Evolutionary conservation across 1,140 invertebrate species (phyloP).

Genomic region (Battus philenor): DNA sequence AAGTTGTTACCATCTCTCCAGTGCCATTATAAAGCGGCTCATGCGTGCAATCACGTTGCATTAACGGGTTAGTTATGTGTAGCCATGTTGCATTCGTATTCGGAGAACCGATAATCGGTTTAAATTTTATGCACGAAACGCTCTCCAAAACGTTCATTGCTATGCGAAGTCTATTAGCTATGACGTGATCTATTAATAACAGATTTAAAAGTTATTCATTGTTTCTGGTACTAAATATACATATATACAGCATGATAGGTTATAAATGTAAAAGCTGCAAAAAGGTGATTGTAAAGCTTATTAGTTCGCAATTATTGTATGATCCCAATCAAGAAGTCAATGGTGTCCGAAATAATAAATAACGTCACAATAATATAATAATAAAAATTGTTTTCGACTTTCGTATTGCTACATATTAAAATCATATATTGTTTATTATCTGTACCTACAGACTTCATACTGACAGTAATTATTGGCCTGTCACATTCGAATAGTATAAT

Average conservation of each 20-base stretch:
- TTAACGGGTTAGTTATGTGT: conserved; percentile 38
- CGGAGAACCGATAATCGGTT: conserved; percentile 12
- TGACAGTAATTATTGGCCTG: too few species aligned
- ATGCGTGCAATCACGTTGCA: conserved; percentile 36
- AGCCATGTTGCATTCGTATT: conserved; percentile 26
- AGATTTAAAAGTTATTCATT: not conserved
- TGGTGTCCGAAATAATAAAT: too few species aligned
- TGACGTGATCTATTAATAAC: conserved; percentile 24
- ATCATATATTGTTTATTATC: not conserved
- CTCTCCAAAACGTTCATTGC: conserved; percentile 36
- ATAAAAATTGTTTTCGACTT: too few species aligned
- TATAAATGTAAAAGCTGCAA: too few species aligned
- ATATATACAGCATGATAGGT: too few species aligned
- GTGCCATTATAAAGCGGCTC: conserved; percentile 15
- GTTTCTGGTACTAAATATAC: not conserved
- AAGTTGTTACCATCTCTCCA: conserved; percentile 33
- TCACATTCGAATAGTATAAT: too few species aligned
- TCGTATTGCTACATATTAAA: not conserved
- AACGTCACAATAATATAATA: too few species aligned
- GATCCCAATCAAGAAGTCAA: too few species aligned
- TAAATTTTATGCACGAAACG: conserved; percentile 39
- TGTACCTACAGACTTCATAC: not conserved
- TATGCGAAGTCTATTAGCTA: conserved; percentile 23
- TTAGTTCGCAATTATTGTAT: too few species aligned
- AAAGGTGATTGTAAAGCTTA: too few species aligned